Evolutionary conservation across 2,797 vertebrate species (phyloP), one percentile per base, ranked within the genome.

Genomic region (Halcyon leucocephala): DNA sequence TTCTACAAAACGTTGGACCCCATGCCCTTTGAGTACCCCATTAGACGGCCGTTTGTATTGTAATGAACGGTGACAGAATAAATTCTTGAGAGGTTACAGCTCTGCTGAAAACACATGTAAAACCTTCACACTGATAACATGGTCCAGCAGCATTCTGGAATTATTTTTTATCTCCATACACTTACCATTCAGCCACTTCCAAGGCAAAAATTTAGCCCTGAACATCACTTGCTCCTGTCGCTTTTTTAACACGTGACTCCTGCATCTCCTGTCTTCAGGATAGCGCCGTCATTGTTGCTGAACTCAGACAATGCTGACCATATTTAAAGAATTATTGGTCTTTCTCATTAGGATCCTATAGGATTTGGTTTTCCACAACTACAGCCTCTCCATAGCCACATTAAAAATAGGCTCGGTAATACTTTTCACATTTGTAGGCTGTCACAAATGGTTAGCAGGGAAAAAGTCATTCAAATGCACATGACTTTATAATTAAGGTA

Each of bases 351-450:
- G 81, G 61, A 93, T 95, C 96, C 96, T 95, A 61, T 20, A 97
- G 95, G 86, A 92, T 94, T 93, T 92, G 94, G 62, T 76, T 91
- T 91, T 62, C 90, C 88, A 86, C 89, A 92, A 52, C 76, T 89
- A 72, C 83, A 87, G 93, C 74, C 91, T 95, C 97, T 96, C 96
- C 94, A 95, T 93, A 93, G 91, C 82, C 95, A 83, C 2, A 58
- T 96, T 97, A 97, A 98, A 98, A 97, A 97, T 96, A 97, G 93
- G 74, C 49, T 94, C 82, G 92, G 96, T 95, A 96, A 97, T 97
- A 96, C 93, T 98, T 97, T 97, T 97, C 94, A 95, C 98, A 97
- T 97, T 97, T 97, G 96, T 97, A 97, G 92, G 91, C 97, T 97
- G 96, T 95, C 96, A 82, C 85, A 96, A 96, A 93, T 1, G 35